phyloP scores from a whole-genome alignment of 2,113 vertebrate species.

The Saguinus imperator region DNA sequence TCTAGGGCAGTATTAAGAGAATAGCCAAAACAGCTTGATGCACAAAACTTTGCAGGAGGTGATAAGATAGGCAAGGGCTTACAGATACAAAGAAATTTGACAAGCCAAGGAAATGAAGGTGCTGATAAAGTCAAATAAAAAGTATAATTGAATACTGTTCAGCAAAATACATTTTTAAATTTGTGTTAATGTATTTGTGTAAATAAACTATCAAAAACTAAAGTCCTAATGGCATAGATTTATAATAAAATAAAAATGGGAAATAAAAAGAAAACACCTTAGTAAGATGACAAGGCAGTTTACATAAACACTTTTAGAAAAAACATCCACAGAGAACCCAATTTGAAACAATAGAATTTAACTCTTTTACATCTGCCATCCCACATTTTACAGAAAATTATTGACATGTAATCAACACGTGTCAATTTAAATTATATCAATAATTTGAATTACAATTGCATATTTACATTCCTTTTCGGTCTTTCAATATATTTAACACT shows the following conservation, averaged over 20 bases:
- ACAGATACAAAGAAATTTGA: not conserved
- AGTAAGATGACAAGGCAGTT: not conserved
- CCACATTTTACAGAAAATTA: not conserved
- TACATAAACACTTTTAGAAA: not conserved
- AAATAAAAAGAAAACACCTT: not conserved
- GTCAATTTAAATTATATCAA: not conserved
- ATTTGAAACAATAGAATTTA: not conserved
- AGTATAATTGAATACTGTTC: not conserved
- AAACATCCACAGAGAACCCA: not conserved
- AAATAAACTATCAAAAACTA: not conserved
- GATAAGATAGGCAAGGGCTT: not conserved
- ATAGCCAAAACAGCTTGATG: not conserved
- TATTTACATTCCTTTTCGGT: not conserved
- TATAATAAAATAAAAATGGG: constrained; percentile 7
- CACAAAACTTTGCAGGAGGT: not conserved
- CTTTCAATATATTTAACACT: not conserved
- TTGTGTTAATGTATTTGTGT: not conserved
- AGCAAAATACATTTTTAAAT: not conserved
- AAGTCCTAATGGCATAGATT: not conserved
- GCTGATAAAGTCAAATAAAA: not conserved
- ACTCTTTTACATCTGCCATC: not conserved
- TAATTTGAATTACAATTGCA: not conserved
- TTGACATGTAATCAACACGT: not conserved
- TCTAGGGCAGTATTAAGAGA: not conserved
- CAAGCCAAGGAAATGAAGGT: no score